Percentiles rank a stretch among this genome's conserved stretches.
These are phyloP conservation scores for Helicoverpa assulta DNA, from an alignment of 2,888 invertebrate genomes.

Conservation along the genomic window DNA sequence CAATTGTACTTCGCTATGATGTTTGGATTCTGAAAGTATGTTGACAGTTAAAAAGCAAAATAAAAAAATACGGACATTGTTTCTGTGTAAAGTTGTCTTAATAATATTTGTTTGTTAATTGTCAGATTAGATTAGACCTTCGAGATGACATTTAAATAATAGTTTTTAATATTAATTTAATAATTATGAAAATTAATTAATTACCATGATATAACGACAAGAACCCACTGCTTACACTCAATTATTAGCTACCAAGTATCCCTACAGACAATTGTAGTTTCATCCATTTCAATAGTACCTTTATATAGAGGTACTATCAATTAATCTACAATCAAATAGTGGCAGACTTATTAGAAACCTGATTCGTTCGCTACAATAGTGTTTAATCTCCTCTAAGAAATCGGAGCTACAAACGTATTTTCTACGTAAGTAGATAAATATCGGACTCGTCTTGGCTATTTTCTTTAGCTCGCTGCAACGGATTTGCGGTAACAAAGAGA, in stretches of 20 bases:
- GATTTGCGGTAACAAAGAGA: conserved; percentile 68
- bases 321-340: conserved; percentile 39
- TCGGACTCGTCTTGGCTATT: conserved; percentile 63
- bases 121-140: neutral
- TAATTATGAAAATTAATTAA: too few relatives aligned
- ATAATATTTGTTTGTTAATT: neutral
- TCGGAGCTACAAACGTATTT: conserved; percentile 49
- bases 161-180: too few relatives aligned
- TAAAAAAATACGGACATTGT: neutral
- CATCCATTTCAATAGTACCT: conserved; percentile 21
- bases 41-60: neutral
- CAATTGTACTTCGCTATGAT: neutral
- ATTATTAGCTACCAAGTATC: too few relatives aligned
- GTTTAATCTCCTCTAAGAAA: conserved; percentile 43
- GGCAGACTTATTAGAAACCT: conserved; percentile 36
- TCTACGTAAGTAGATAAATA: conserved; percentile 60
- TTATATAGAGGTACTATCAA: conserved; percentile 26
- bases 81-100: neutral
- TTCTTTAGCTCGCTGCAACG: conserved; percentile 68
- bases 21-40: neutral
- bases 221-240: too few relatives aligned
- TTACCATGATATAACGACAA: too few relatives aligned
- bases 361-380: conserved; percentile 43
- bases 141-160: too few relatives aligned
- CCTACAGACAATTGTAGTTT: neutral